phyloP scores from a whole-genome alignment of 1,140 invertebrate species.

The Microplitis demolitor region DNA sequence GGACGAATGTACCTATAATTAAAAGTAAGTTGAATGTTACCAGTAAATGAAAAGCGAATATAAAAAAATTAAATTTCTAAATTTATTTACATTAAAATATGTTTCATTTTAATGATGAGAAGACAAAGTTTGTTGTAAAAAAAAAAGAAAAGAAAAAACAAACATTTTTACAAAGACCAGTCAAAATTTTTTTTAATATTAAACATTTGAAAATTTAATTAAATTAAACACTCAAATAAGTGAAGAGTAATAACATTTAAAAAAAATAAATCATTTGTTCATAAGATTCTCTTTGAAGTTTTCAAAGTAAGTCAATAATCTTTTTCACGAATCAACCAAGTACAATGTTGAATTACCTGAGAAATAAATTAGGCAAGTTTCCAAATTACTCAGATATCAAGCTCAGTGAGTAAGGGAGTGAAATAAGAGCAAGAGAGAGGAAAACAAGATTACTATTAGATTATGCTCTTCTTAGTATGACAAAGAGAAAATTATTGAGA shows the following conservation, averaged over 20 bases:
- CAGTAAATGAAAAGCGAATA: conserved; percentile 3
- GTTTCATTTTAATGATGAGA: not conserved
- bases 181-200: not conserved
- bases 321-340: not conserved
- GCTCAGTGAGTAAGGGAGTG: not conserved
- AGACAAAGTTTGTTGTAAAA: not conserved
- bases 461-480: conserved; percentile 5
- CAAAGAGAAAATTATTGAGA: not conserved
- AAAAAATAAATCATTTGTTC: not conserved
- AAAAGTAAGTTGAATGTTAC: conserved; percentile 13
- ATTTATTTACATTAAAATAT: conserved; percentile 12
- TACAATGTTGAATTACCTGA: conserved; percentile 5
- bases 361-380: conserved; percentile 21
- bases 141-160: not conserved
- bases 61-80: conserved; percentile 14
- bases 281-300: not conserved
- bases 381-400: conserved; percentile 13
- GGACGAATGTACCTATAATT: conserved; percentile 15
- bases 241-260: not conserved
- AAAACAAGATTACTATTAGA: conserved; percentile 19
- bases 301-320: no score
- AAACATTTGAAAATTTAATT: not conserved
- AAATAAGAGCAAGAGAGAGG: not conserved
- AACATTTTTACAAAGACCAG: not conserved
- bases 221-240: no score